Base-by-base conservation (phyloP, 2,888 invertebrate species). In the Ceriagrion tenellum region DNA sequence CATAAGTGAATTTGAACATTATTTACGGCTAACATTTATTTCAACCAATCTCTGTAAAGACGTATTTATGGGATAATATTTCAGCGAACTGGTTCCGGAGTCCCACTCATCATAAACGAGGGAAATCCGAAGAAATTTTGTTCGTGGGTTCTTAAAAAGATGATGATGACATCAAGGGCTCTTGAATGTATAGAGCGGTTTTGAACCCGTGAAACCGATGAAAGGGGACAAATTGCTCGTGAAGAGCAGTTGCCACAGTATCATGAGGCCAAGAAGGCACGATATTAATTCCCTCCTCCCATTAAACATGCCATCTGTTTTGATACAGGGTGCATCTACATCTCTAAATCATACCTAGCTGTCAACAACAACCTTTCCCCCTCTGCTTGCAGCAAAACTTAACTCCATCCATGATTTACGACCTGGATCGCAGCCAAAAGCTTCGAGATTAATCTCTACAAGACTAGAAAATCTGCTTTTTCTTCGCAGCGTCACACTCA, bases 321-420 rank as follows among this genome's bases (percentile, higher is more conserved):
- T 93, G 93, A 93, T 93, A 93, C 69, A 74, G 69, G 93, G 47
- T 93, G 93, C 93, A 93, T 47, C 93, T 93, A 93, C 93, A 69
- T 47, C 26, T 69, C 47, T 93, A 93, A 93, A 93, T 93, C 93
- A 93, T 93, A 93, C 63, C 69, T n/a, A 56, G 93, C 35, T 69
- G 93, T 93, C 93, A 93, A 69, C 93, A 93, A 74, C 69, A 69
- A 26, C 47, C 47, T 93, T 16, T 81, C 35, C 81, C 81, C 40
- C 93, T 69, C 47, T n/a, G 40, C 93, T 93, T 69, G 63, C 47
- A 69, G 69, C 93, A 63, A 47, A 81, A 40, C 63, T 69, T 47
- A 69, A n/a, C 93, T 69, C 93, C 35, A 93, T 74, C 59, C 69
- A 47, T 93, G 93, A 93, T 93, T 69, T 93, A 93, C 93, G 16